These are phyloP conservation scores for Furcifer pardalis DNA, from an alignment of 2,797 vertebrate genomes.

Conservation along the genomic window DNA sequence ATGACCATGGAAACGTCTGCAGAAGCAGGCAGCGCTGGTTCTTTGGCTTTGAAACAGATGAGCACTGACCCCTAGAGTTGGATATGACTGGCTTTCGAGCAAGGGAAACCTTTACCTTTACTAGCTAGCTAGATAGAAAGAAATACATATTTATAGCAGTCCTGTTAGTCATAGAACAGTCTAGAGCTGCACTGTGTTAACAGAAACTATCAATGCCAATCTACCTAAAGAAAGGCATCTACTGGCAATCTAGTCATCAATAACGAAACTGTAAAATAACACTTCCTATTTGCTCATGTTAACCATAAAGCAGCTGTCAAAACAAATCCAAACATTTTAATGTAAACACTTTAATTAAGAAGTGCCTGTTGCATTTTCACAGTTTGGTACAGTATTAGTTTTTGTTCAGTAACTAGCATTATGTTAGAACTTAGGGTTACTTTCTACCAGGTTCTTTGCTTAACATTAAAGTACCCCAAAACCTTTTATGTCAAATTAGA, in stretches of 20 bases:
- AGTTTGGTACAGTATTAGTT: background rate
- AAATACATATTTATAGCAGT: background rate
- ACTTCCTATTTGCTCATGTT: conserved; percentile 53
- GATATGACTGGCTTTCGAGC: no score
- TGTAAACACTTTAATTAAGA: background rate
- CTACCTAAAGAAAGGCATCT: conserved; percentile 49
- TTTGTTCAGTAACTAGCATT: background rate
- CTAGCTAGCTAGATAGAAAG: no score
- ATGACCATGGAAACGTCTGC: background rate
- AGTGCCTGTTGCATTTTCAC: conserved; percentile 44
- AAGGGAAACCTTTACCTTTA: no score
- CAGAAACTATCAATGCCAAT: conserved; percentile 10
- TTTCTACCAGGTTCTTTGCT: background rate
- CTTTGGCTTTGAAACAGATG: no score
- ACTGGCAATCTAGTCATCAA: conserved; percentile 44
- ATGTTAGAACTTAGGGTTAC: background rate
- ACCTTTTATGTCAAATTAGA: background rate
- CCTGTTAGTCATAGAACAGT: conserved; percentile 15
- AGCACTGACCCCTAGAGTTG: no score
- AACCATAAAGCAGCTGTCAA: conserved; percentile 63
- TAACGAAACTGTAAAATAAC: conserved; percentile 60
- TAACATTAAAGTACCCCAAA: background rate
- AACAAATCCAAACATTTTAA: conserved; percentile 51
- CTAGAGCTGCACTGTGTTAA: conserved; percentile 9
- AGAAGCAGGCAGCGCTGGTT: no score